These are phyloP conservation scores for Graphium colonna DNA, from an alignment of 2,888 invertebrate species.

Conservation along the genomic window DNA sequence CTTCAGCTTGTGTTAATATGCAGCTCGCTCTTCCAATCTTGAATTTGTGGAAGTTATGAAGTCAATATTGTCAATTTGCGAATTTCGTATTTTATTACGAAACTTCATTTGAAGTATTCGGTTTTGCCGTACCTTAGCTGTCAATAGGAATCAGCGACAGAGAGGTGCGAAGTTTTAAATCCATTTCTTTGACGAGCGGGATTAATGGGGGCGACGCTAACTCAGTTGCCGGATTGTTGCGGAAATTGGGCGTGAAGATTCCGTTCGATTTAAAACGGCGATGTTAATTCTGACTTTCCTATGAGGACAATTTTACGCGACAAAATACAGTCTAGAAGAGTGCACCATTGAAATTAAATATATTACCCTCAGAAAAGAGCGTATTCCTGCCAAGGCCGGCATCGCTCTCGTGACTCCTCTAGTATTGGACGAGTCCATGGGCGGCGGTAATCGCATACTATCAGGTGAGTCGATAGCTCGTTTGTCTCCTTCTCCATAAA, in stretches of 20 bases:
- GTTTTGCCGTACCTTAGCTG: constrained; percentile 6
- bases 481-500: too few species aligned
- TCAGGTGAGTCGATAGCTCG: too few species aligned
- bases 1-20: background rate
- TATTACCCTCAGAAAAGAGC: too few species aligned
- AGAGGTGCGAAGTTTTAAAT: constrained; percentile 20
- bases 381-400: too few species aligned
- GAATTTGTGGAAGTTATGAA: background rate
- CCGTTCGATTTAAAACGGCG: constrained; percentile 2
- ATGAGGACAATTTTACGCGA: too few species aligned
- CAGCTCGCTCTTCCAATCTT: background rate
- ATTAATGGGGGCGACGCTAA: constrained; percentile 9
- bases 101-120: constrained; percentile 10
- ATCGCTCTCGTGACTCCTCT: too few species aligned
- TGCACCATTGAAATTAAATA: too few species aligned
- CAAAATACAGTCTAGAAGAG: too few species aligned
- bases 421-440: too few species aligned
- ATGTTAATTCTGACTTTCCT: too few species aligned
- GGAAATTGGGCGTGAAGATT: constrained; percentile 10
- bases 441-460: too few species aligned
- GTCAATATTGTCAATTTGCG: background rate
- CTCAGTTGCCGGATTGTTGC: constrained; percentile 1
- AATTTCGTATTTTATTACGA: constrained; percentile 4
- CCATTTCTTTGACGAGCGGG: constrained; percentile 12
- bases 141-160: constrained; percentile 15